These are phyloP conservation scores for Hippocampus barbouri DNA, from an alignment of 2,113 vertebrate species.

Conservation along the genomic window DNA sequence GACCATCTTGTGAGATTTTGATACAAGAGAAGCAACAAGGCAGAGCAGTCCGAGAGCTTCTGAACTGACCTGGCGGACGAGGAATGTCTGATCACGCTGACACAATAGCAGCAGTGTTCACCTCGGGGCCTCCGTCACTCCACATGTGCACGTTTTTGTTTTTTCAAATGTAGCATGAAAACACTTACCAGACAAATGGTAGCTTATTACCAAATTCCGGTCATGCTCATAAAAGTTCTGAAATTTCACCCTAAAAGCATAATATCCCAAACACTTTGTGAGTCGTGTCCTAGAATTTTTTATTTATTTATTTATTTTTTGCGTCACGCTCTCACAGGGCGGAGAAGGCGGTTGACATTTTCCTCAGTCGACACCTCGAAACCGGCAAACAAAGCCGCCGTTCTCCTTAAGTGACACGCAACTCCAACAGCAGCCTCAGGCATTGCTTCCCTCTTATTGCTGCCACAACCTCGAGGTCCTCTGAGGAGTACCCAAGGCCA, in stretches of 20 bases:
- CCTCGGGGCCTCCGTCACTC: slow-evolving; percentile 12
- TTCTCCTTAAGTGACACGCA: slow-evolving; percentile 2
- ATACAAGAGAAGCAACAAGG: slow-evolving; percentile 12
- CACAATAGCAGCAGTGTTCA: slow-evolving; percentile 45
- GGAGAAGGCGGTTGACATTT: slow-evolving; percentile 13
- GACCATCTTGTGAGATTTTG: no score
- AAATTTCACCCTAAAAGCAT: background rate
- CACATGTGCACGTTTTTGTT: slow-evolving; percentile 1
- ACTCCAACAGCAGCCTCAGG: slow-evolving; percentile 11
- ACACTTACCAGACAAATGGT: background rate
- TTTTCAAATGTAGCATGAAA: background rate
- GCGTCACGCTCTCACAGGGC: background rate
- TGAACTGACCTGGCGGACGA: slow-evolving; percentile 11
- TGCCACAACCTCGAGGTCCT: background rate
- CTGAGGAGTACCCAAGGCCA: no score
- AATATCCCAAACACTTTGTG: background rate
- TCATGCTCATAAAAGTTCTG: background rate
- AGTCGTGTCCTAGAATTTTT: background rate
- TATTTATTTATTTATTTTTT: background rate
- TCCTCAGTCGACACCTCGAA: slow-evolving; percentile 48
- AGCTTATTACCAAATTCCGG: background rate
- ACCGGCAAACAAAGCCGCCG: slow-evolving; percentile 27
- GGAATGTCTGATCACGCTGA: slow-evolving; percentile 37
- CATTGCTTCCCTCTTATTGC: no score
- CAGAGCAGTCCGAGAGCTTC: background rate